phyloP scores from a whole-genome alignment of 2,797 vertebrate genomes.

The Urocyon cinereoargenteus region DNA sequence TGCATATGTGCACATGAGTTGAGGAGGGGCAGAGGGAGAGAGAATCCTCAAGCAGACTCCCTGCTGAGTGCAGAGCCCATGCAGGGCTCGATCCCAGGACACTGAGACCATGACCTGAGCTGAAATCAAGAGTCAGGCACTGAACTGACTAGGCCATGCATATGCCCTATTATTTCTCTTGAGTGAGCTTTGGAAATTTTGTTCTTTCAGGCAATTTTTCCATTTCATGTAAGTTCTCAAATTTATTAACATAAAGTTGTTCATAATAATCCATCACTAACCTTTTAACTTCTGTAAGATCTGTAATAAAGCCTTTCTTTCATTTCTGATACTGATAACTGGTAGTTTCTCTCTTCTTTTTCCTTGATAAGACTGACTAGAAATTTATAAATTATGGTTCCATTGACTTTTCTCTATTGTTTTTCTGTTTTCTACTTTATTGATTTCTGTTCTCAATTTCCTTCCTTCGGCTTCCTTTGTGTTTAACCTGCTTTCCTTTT shows the following conservation, averaged over 20 bases:
- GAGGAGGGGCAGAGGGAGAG: background rate
- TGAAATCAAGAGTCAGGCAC: background rate
- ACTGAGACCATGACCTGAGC: background rate
- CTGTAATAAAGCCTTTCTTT: background rate
- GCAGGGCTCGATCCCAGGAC: background rate
- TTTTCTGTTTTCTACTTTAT: conserved; percentile 2
- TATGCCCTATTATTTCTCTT: background rate
- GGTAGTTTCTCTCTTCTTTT: background rate
- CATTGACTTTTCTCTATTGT: background rate
- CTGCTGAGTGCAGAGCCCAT: background rate
- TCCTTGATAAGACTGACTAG: background rate
- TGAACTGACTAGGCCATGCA: background rate
- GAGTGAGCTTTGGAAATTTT: background rate
- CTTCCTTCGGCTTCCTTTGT: background rate
- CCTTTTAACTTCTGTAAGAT: background rate
- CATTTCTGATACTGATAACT: background rate
- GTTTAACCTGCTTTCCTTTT: background rate
- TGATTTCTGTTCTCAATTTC: conserved; percentile 6
- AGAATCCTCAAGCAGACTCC: background rate
- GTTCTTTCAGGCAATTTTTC: background rate
- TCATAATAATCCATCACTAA: background rate
- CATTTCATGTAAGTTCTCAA: background rate
- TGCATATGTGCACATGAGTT: background rate
- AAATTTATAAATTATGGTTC: background rate
- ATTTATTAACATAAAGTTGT: background rate